These are phyloP conservation scores for Sturmia bella DNA, from an alignment of 2,888 invertebrate species.

Conservation along the genomic window DNA sequence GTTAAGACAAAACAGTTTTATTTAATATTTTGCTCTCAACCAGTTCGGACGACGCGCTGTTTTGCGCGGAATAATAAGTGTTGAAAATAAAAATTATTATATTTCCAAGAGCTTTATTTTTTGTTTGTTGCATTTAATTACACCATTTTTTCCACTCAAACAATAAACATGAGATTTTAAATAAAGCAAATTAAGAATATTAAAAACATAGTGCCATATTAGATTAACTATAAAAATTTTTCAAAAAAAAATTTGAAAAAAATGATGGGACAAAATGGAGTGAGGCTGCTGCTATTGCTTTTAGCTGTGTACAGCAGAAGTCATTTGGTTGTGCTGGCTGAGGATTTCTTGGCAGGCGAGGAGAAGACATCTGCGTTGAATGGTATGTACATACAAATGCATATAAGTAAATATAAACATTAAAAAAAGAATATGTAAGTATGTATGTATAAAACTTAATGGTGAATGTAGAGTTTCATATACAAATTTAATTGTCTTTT, in stretches of 20 bases:
- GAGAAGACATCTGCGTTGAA: conserved; percentile 30
- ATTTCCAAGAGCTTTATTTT: not conserved
- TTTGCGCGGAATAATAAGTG: not conserved
- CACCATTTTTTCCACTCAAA: not conserved
- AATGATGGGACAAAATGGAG: conserved; percentile 30
- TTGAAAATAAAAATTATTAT: conserved; percentile 2
- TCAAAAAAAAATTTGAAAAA: conserved; percentile 13
- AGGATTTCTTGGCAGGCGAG: conserved; percentile 49
- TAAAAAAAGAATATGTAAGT: conserved; percentile 11
- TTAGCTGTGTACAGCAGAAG: conserved; percentile 35
- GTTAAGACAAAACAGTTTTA: conserved; percentile 25
- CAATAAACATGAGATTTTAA: conserved; percentile 52
- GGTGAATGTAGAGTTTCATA: conserved; percentile 28
- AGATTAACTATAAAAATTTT: conserved; percentile 9
- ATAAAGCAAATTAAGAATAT: conserved; percentile 17
- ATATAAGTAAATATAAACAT: not conserved
- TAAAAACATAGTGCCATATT: conserved; percentile 51
- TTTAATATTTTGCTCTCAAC: conserved; percentile 49
- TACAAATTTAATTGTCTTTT: conserved; percentile 4
- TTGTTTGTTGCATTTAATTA: conserved; percentile 39
- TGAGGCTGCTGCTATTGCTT: conserved; percentile 29
- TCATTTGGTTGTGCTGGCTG: not conserved
- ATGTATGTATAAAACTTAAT: not conserved
- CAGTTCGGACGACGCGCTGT: conserved; percentile 37
- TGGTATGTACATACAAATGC: conserved; percentile 44